phyloP scores from a whole-genome alignment of 2,888 invertebrate genomes.

The Cetonia aurata region DNA sequence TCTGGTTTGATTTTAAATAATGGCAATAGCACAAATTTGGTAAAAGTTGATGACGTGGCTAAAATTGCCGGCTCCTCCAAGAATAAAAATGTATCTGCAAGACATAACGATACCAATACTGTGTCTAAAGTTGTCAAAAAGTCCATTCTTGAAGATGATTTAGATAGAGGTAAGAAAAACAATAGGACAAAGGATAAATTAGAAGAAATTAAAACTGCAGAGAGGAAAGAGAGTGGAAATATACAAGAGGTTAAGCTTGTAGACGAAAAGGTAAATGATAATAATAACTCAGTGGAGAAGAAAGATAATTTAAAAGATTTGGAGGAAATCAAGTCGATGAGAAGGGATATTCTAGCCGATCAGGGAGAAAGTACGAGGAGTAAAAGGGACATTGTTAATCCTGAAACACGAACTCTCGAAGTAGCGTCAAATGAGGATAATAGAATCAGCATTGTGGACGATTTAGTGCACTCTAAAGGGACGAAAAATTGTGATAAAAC shows the following conservation, averaged over 20 bases:
- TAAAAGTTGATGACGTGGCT: neutral
- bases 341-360: constrained; percentile 51
- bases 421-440: neutral
- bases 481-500: constrained; percentile 26
- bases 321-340: constrained; percentile 46
- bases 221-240: neutral
- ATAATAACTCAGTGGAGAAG: neutral
- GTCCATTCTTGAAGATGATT: neutral
- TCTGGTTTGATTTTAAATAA: constrained; percentile 29
- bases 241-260: too few relatives aligned
- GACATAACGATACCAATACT: too few relatives aligned
- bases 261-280: neutral
- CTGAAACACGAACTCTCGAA: constrained; percentile 2
- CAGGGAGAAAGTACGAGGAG: constrained; percentile 33
- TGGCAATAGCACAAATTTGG: constrained; percentile 10
- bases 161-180: too few relatives aligned
- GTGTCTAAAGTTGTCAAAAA: neutral
- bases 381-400: constrained; percentile 28
- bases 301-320: constrained; percentile 41
- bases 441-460: constrained; percentile 11
- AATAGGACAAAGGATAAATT: neutral
- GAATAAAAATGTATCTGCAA: too few relatives aligned
- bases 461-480: constrained; percentile 9
- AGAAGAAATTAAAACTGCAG: neutral
- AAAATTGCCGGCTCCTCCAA: neutral